Base-by-base conservation (phyloP, 2,797 vertebrate species). In the Danionella dracula region DNA sequence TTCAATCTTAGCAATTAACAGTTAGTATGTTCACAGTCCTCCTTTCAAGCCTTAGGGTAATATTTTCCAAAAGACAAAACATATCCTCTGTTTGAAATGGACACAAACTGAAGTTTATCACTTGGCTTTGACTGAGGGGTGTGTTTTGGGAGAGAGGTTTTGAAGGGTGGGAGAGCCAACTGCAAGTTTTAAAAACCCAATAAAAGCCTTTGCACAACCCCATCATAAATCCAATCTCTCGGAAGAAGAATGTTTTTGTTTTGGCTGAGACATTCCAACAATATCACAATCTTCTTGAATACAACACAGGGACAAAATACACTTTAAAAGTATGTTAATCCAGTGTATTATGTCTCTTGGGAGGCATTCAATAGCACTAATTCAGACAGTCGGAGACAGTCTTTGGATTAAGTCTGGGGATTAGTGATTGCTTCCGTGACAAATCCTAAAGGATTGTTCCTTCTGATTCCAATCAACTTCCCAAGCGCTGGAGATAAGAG, bases 371-470 rank as follows among this genome's bases (percentile, higher is more conserved):
- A 74, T 61, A 19, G 16, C 12, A 70, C 58, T 69, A 66, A 51
- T 73, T 56, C 56, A 55, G 34, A 13, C 63, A 75, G 77, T 78
- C 21, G 75, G 82, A 84, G 84, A 75, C 81, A 49, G 42, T 49
- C 70, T 69, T 4, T 42, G 61, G 82, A 85, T 85, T 78, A 79
- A 1, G 5, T 55, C 19, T 4, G 16, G 56, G 68, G 78, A 85
- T 84, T 79, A 86, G 38, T 12, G 20, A 60, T 60, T 19, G 20
- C 45, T 73, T 76, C 51, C 57, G 19, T 55, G 42, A 41, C 57
- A 65, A 78, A 78, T 75, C 73, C 56, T 66, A 27, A 68, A 78
- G 76, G 78, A 84, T 82, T 60, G 78, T 63, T 76, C 78, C 80
- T 77, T 71, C 61, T 10, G 45, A 8, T 16, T 76, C 77, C 40